These are phyloP conservation scores for Lasioglossum pauxillum DNA, from an alignment of 2,888 invertebrate genomes.

Conservation along the genomic window DNA sequence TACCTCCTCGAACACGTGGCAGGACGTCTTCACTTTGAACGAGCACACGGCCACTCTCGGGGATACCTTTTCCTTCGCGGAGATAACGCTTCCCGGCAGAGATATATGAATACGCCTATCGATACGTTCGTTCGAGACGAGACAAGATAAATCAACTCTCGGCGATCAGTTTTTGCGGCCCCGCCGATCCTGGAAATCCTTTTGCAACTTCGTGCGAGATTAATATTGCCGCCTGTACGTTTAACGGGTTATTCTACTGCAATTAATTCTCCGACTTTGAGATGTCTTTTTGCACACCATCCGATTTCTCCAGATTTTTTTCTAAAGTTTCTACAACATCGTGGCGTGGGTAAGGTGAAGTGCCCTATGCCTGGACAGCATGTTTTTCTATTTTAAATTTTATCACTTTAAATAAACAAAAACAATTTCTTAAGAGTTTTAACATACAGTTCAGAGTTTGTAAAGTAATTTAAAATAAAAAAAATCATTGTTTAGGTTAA, in stretches of 20 bases:
- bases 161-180: not conserved
- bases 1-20: constrained; percentile 68
- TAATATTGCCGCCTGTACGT: not conserved
- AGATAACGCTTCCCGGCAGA: constrained; percentile 5
- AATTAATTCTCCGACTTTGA: not conserved
- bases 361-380: too few relatives aligned
- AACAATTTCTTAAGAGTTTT: too few relatives aligned
- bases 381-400: too few relatives aligned
- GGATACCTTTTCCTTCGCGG: constrained; percentile 23
- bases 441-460: too few relatives aligned
- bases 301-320: not conserved
- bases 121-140: not conserved
- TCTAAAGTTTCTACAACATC: not conserved
- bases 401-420: too few relatives aligned
- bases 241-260: not conserved
- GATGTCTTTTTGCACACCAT: not conserved
- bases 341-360: not conserved
- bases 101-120: not conserved
- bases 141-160: constrained; percentile 6
- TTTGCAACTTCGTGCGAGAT: not conserved
- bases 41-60: not conserved
- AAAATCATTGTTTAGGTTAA: too few relatives aligned
- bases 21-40: constrained; percentile 67
- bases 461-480: too few relatives aligned
- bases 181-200: not conserved